These are phyloP conservation scores for Phaetusa simplex DNA, from an alignment of 2,113 vertebrate genomes.

Conservation along the genomic window DNA sequence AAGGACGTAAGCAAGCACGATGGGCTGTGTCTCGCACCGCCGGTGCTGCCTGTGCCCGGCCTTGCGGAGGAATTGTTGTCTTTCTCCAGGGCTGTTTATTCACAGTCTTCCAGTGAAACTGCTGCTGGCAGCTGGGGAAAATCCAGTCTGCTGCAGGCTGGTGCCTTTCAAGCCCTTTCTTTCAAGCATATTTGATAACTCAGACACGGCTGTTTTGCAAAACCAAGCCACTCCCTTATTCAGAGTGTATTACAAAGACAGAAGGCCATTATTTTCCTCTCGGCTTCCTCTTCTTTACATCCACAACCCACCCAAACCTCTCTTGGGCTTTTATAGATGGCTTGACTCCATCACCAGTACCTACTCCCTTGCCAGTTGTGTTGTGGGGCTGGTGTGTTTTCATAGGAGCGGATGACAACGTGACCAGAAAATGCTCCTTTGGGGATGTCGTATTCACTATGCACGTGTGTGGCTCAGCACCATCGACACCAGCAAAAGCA, in stretches of 20 bases:
- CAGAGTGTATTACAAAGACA: background rate
- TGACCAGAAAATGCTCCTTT: background rate
- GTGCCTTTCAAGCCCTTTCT: background rate
- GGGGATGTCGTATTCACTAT: background rate
- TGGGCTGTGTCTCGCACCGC: rapidly evolving
- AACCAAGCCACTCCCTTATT: background rate
- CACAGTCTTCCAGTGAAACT: background rate
- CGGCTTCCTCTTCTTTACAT: background rate
- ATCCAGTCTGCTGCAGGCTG: rapidly evolving
- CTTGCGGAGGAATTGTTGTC: background rate
- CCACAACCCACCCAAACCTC: background rate
- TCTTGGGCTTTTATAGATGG: background rate
- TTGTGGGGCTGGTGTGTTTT: background rate
- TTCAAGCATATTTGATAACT: background rate
- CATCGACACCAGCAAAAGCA: too few relatives aligned
- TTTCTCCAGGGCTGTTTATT: background rate
- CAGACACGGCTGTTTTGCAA: rapidly evolving
- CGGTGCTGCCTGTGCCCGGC: background rate
- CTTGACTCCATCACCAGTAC: background rate
- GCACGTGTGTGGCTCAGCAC: rapidly evolving
- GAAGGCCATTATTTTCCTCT: too few relatives aligned
- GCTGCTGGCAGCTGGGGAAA: background rate
- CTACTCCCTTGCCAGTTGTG: background rate
- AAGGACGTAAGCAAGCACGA: background rate
- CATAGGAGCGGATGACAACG: rapidly evolving